Percentiles rank a stretch among this genome's conserved stretches.
Conservation (phyloP, 2,113 vertebrate species). For the Sander lucioperca region DNA sequence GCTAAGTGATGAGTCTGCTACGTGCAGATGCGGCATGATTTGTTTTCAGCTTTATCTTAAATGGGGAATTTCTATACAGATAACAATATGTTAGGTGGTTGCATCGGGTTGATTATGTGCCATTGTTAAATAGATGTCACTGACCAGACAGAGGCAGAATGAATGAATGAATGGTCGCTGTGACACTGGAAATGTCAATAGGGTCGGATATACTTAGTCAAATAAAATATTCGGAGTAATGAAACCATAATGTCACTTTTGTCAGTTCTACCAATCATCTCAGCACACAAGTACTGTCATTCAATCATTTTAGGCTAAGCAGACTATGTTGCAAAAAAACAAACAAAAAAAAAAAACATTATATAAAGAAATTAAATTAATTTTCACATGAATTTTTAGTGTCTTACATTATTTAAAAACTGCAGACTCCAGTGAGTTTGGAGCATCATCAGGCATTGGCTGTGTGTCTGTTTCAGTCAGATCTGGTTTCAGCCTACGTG, state of each 20-base stretch:
- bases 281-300: no score
- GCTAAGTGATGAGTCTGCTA: conserved; percentile 68
- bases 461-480: conserved; percentile 17
- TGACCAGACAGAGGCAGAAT: neutral
- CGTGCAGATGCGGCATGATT: conserved; percentile 63
- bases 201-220: neutral
- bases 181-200: conserved; percentile 26
- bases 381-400: neutral
- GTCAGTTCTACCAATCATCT: neutral
- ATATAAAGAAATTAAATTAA: neutral
- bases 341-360: neutral
- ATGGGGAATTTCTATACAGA: conserved; percentile 56
- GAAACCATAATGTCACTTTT: neutral
- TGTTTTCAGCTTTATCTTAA: conserved; percentile 41
- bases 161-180: neutral
- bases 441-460: conserved; percentile 1
- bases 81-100: conserved; percentile 25
- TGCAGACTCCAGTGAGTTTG: conserved; percentile 3
- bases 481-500: conserved; percentile 47
- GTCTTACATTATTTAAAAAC: neutral
- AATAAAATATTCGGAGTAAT: neutral
- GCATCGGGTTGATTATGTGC: conserved; percentile 11
- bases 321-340: neutral
- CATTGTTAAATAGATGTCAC: conserved; percentile 10
- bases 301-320: neutral